These are phyloP conservation scores for Scomber scombrus DNA, from an alignment of 2,113 vertebrate genomes.

Conservation along the genomic window DNA sequence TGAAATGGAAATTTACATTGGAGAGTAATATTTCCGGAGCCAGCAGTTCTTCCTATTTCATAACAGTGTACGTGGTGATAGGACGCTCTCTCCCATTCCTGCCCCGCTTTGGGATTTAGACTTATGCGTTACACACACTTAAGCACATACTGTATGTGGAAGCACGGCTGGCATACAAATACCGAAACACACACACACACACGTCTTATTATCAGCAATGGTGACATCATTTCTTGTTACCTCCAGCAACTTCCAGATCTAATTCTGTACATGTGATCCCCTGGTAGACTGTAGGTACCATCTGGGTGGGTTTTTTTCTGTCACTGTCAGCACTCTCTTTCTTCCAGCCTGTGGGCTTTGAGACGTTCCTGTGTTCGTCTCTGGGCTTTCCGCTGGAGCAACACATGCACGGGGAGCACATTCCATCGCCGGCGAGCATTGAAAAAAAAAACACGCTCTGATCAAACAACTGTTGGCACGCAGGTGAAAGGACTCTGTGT, in stretches of 20 bases:
- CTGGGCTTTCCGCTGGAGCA: constrained; percentile 64
- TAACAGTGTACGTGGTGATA: not conserved
- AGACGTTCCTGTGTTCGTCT: constrained; percentile 63
- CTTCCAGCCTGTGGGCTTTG: constrained; percentile 67
- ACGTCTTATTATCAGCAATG: constrained; percentile 47
- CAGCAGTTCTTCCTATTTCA: not conserved
- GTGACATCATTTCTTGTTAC: constrained; percentile 62
- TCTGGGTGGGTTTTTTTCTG: constrained; percentile 65
- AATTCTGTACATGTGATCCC: constrained; percentile 67
- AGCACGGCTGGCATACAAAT: too few species aligned
- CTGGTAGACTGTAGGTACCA: constrained; percentile 57
- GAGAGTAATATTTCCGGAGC: not conserved
- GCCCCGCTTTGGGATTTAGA: not conserved
- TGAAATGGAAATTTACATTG: not conserved
- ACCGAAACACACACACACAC: constrained; percentile 5
- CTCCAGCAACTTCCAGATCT: constrained; percentile 65
- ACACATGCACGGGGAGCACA: constrained; percentile 59
- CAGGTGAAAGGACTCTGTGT: constrained; percentile 45
- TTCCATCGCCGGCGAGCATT: constrained; percentile 45
- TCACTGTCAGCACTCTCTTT: constrained; percentile 73
- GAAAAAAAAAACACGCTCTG: constrained; percentile 47
- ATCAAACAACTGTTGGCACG: constrained; percentile 66
- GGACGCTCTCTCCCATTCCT: not conserved
- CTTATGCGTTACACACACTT: not conserved
- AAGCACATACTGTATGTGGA: not conserved